Conservation (phyloP, 2,888 invertebrate genomes). For the Cryptocephalus moraei region DNA sequence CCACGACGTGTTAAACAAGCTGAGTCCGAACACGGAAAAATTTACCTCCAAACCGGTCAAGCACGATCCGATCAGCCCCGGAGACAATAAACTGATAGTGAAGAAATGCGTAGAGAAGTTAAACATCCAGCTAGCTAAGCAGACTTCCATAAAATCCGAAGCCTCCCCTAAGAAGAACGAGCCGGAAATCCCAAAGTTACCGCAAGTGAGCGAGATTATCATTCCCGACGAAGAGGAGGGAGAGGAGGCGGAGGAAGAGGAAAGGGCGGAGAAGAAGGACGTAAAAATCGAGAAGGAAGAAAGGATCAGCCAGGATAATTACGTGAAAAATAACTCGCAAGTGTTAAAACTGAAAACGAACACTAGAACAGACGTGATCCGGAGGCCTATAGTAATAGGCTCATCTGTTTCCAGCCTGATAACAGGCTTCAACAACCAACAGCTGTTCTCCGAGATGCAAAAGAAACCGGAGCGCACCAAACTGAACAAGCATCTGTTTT, state of each 20-base stretch:
- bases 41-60: not conserved
- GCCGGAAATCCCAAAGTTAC: conserved; percentile 61
- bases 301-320: conserved; percentile 34
- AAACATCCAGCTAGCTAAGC: conserved; percentile 32
- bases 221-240: conserved; percentile 55
- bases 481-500: conserved; percentile 28
- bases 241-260: conserved; percentile 23
- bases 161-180: conserved; percentile 39
- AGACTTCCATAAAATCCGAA: conserved; percentile 27
- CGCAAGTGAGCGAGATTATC: conserved; percentile 64
- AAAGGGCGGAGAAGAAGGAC: conserved; percentile 8
- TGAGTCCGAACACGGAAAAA: conserved; percentile 13
- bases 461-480: conserved; percentile 24
- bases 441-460: conserved; percentile 48
- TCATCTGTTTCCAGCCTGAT: conserved; percentile 48
- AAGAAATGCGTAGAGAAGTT: conserved; percentile 33
- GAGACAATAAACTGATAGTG: conserved; percentile 21
- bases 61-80: not conserved
- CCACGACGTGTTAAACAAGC: conserved; percentile 23
- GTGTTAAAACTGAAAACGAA: conserved; percentile 36
- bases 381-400: conserved; percentile 50
- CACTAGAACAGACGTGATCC: conserved; percentile 39
- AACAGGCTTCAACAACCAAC: conserved; percentile 36
- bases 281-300: conserved; percentile 16
- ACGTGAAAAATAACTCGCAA: conserved; percentile 37